phyloP scores from a whole-genome alignment of 1,140 invertebrate genomes.

The Carposina sasakii region DNA sequence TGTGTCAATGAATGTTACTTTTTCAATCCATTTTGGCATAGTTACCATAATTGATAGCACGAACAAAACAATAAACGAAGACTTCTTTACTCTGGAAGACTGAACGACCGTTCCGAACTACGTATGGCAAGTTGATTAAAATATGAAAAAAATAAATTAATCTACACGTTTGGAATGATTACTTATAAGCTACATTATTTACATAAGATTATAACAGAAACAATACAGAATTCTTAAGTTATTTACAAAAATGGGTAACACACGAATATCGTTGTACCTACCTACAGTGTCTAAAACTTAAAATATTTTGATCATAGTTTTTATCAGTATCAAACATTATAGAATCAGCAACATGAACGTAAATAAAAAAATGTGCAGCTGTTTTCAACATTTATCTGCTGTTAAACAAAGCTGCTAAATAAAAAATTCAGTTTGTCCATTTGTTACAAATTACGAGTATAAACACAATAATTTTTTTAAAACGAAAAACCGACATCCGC shows the following conservation, averaged over 20 bases:
- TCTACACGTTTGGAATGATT: conserved; percentile 64
- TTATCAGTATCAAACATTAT: too few species aligned
- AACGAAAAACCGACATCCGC: too few species aligned
- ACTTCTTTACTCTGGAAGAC: conserved; percentile 48
- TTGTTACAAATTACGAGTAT: too few species aligned
- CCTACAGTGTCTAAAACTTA: neutral
- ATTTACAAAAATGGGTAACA: conserved; percentile 12
- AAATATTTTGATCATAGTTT: conserved; percentile 7
- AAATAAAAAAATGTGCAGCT: too few species aligned
- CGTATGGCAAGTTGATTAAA: conserved; percentile 66
- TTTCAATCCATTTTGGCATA: too few species aligned
- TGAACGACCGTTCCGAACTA: conserved; percentile 52
- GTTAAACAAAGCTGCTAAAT: too few species aligned
- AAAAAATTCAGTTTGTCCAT: too few species aligned
- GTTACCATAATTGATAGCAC: too few species aligned
- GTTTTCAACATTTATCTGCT: too few species aligned
- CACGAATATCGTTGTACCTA: conserved; percentile 20
- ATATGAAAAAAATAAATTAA: conserved; percentile 61
- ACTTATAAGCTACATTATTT: conserved; percentile 52
- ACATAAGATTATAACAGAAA: conserved; percentile 63
- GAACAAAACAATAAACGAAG: conserved; percentile 58
- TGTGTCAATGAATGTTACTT: too few species aligned
- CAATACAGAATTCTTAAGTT: conserved; percentile 12
- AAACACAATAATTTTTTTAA: too few species aligned
- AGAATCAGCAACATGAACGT: too few species aligned